Conservation (phyloP, 2,888 invertebrate genomes). For the Neoitamus cyanurus region DNA sequence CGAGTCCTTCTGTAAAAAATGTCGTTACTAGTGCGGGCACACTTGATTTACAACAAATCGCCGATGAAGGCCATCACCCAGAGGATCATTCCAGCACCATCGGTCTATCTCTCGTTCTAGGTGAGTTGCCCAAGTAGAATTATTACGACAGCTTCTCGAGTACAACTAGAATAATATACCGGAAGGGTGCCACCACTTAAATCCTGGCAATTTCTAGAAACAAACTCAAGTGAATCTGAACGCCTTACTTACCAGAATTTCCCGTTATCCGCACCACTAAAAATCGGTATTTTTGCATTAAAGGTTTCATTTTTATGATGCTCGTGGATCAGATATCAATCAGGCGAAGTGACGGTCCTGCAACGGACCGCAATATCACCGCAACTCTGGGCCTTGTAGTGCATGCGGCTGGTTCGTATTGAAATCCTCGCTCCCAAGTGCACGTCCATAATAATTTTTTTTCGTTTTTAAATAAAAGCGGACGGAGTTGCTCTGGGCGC, state of each 20-base stretch:
- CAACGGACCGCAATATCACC: conserved; percentile 80
- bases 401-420: conserved; percentile 85
- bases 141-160: too few relatives aligned
- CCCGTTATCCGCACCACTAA: background rate
- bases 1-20: background rate
- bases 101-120: conserved; percentile 91
- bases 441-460: background rate
- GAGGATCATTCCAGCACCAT: conserved; percentile 70
- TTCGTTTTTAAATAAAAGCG: conserved; percentile 68
- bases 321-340: conserved; percentile 87
- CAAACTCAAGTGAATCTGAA: too few relatives aligned
- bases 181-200: too few relatives aligned
- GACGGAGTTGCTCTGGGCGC: conserved; percentile 99
- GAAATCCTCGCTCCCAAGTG: too few relatives aligned
- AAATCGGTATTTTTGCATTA: background rate
- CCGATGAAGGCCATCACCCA: background rate
- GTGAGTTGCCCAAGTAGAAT: too few relatives aligned
- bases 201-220: too few relatives aligned
- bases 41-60: background rate
- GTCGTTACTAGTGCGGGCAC: background rate
- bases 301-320: conserved; percentile 97
- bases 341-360: conserved; percentile 70
- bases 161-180: too few relatives aligned
- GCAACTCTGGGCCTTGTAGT: conserved; percentile 97
- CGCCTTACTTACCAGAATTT: too few relatives aligned